Percentiles rank a stretch among this genome's conserved stretches.
These are phyloP conservation scores for Agrotis clavis DNA, from an alignment of 2,888 invertebrate species.

Conservation along the genomic window DNA sequence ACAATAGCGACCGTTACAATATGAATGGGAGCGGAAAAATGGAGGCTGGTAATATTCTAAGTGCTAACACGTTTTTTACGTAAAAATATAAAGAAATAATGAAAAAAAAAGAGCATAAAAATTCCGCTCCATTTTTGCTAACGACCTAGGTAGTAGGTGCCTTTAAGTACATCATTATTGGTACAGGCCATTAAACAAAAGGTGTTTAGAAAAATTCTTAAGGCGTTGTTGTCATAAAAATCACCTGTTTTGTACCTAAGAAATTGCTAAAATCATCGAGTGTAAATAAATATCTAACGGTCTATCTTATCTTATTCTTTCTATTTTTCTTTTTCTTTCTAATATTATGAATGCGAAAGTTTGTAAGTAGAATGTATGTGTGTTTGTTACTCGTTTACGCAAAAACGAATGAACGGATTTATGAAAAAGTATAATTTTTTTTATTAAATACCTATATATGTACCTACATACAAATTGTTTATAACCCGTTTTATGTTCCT, in stretches of 20 bases:
- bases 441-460: too few species aligned
- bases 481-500: too few species aligned
- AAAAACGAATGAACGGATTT: too few species aligned
- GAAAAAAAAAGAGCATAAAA: conserved; percentile 19
- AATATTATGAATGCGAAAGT: too few species aligned
- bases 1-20: conserved; percentile 17
- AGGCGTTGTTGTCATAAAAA: not conserved
- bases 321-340: too few species aligned
- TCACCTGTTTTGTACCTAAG: not conserved
- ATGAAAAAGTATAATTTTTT: too few species aligned
- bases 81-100: conserved; percentile 34
- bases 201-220: conserved; percentile 4
- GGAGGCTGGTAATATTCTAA: conserved; percentile 39
- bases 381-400: too few species aligned
- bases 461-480: too few species aligned
- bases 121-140: conserved; percentile 17
- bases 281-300: not conserved
- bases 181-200: conserved; percentile 42
- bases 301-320: too few species aligned
- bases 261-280: not conserved
- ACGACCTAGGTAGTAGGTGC: conserved; percentile 7
- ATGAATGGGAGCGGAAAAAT: not conserved
- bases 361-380: too few species aligned
- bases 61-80: conserved; percentile 28
- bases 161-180: conserved; percentile 20